Evolutionary conservation across 2,888 invertebrate species (phyloP), one percentile per base, ranked within the genome.

Genomic region (Marasmarcha lunaedactyla): DNA sequence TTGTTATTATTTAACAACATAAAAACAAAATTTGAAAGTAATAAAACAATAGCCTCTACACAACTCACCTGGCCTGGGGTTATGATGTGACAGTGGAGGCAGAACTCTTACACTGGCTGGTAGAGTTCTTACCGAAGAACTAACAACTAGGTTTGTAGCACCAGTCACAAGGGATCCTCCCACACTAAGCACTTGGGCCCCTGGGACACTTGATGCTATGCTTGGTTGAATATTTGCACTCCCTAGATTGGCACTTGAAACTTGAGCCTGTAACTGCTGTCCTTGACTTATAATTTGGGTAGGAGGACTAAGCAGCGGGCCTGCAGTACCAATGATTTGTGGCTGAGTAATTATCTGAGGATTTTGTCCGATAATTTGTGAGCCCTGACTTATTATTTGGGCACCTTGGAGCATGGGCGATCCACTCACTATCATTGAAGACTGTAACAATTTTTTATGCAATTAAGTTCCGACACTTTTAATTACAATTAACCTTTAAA

Each of bases 211-310:
- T 9, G 72, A 61, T 4, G 64, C 52, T 37, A 63, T 65, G 57
- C 54, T 69, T 20, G 64, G 55, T 46, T 71, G 71, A 30, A 60
- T 53, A 53, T 57, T 67, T 34, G 50, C 44, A 38, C 57, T 61
- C 34, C 55, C 51, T 46, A 57, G 68, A 47, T 50, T 69, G 13
- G 70, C 44, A 46, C 55, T 70, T 25, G 76, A 61, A 15, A 65
- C 64, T 51, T 68, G 77, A 39, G 69, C 71, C 38, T 76, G 67
- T 11, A 79, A 48, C 47, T 83, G 81, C 9, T 70, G 71, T 11
- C 81, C 81, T 58, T 83, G 83, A 46, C 81, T 83, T 45, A 83
- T 81, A 10, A 83, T 81, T 48, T 83, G 83, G 14, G 83, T 83
- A 14, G 66, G 74, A 5, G 77, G 77, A 46, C 72, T 73, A 37